phyloP scores from a whole-genome alignment of 2,113 vertebrate genomes.

The Entomyzon cyanotis region DNA sequence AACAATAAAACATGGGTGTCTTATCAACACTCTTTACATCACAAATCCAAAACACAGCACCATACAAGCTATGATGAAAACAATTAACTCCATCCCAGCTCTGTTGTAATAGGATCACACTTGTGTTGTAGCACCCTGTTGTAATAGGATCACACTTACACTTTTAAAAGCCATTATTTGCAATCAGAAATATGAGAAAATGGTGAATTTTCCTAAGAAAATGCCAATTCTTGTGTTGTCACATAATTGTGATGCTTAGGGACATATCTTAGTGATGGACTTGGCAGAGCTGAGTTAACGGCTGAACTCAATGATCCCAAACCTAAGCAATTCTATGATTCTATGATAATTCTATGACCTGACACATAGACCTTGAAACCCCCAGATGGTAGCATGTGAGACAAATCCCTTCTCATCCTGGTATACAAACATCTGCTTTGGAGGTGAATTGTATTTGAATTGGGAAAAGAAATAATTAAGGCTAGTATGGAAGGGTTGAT shows the following conservation, averaged over 20 bases:
- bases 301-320: neutral
- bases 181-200: neutral
- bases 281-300: neutral
- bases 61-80: neutral
- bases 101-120: neutral
- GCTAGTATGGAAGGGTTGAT: neutral
- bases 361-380: neutral
- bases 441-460: neutral
- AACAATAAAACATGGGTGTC: neutral
- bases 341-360: neutral
- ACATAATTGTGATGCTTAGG: neutral
- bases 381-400: neutral
- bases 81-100: neutral
- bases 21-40: neutral
- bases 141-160: neutral
- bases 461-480: neutral
- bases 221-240: neutral
- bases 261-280: neutral
- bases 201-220: neutral
- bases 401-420: neutral
- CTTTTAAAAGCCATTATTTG: neutral
- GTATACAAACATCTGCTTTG: neutral
- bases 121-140: neutral
- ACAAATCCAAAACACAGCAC: neutral
- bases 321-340: neutral